Evolutionary conservation across 2,888 invertebrate genomes (phyloP), one percentile per base, ranked within the genome.

Genomic region (Drepanosiphum platanoidis): DNA sequence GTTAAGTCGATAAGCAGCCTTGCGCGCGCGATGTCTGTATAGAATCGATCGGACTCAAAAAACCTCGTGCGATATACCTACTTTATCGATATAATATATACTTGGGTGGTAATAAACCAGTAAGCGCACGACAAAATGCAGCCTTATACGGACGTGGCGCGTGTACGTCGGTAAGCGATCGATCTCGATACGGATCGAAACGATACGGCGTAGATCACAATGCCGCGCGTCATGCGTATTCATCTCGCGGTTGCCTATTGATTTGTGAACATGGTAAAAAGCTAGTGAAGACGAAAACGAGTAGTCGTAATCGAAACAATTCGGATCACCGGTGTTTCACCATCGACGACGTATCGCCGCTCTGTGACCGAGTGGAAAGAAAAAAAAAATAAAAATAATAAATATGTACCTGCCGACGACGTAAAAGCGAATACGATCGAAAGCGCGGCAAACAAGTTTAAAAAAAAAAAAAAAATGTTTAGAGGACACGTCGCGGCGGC

Each of bases 361-460:
- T 18, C 52, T 22, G 22, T 18, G 52, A 52, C 22, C 52, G 8
- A 52, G n/a, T n/a, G n/a, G 52, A 52, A 18, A 52, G 52, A 52
- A 52, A 52, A 52, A 52, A 52, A 52, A 52, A 42, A 22, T n/a
- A n/a, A n/a, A n/a, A n/a, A n/a, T n/a, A n/a, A n/a, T n/a, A n/a
- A n/a, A n/a, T n/a, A n/a, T n/a, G n/a, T n/a, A n/a, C n/a, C n/a
- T 22, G 52, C 52, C 52, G 22, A 3, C 52, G 22, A 3, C 4
- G 52, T 52, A 39, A 71, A 71, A 71, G 39, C 15, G 39, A 71
- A 39, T 39, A 71, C 3, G 27, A 15, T 71, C 8, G 39, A 71
- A 71, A 71, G 8, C 39, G 15, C n/a, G n/a, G n/a, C 71, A 71
- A 39, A 39, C 39, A 27, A n/a, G 71, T 71, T 13, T 71, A 27